Conservation (phyloP, 2,113 vertebrate species). For the Eulemur rufifrons region DNA sequence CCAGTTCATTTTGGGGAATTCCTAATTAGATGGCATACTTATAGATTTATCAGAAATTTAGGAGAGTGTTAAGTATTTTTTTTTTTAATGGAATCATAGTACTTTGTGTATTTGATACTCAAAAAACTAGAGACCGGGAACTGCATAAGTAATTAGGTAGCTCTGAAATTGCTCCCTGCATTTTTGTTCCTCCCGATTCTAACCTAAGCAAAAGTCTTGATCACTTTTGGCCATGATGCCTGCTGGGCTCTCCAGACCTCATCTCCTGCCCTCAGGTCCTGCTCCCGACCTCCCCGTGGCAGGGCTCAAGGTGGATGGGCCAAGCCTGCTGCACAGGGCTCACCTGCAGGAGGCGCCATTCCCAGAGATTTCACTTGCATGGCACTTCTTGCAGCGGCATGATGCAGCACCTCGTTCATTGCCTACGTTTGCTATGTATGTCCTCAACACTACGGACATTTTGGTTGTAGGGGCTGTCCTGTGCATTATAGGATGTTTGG, state of each 20-base stretch:
- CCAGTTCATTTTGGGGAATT: background rate
- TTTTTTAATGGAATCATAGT: background rate
- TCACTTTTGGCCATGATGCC: accelerated
- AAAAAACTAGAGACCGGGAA: background rate
- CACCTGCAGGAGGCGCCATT: accelerated
- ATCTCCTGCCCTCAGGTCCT: accelerated
- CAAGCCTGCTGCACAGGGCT: accelerated
- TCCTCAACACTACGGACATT: background rate
- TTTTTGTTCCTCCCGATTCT: background rate
- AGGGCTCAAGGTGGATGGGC: accelerated
- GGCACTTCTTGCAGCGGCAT: accelerated
- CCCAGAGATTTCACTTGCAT: accelerated
- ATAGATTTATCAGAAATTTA: background rate
- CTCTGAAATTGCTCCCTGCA: background rate
- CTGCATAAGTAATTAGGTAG: background rate
- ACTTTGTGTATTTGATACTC: background rate
- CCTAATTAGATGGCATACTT: background rate
- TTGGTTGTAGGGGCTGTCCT: background rate
- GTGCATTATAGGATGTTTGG: background rate
- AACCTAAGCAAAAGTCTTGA: accelerated
- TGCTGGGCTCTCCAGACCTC: background rate
- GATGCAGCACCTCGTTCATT: accelerated
- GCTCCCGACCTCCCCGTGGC: background rate
- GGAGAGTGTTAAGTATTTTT: background rate
- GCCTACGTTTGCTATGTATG: background rate